Percentiles rank a stretch among this genome's conserved stretches.
These are phyloP conservation scores for Ichneumoninae sp. DNA, from an alignment of 2,888 invertebrate genomes.

Conservation along the genomic window DNA sequence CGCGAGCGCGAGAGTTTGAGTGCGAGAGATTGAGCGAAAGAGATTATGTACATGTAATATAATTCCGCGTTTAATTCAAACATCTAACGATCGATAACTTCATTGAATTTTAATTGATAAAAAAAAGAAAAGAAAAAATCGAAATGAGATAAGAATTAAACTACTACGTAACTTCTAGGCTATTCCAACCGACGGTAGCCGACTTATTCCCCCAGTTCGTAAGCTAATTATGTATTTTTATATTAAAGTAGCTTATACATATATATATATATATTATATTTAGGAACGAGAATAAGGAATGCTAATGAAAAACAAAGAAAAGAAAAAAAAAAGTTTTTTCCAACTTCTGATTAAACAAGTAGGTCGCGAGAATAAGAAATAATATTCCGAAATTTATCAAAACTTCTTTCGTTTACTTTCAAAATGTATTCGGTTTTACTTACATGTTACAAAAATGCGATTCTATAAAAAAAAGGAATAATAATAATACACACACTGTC, in stretches of 20 bases:
- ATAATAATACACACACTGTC: conserved; percentile 76
- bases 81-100: conserved; percentile 76
- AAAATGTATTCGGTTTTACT: conserved; percentile 81
- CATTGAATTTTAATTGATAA: conserved; percentile 73
- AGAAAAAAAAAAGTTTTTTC: conserved; percentile 35
- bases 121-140: conserved; percentile 51
- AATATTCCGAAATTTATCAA: conserved; percentile 81
- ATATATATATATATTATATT: conserved; percentile 69
- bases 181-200: conserved; percentile 80
- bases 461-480: conserved; percentile 68
- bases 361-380: conserved; percentile 77
- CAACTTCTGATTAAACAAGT: conserved; percentile 64
- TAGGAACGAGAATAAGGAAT: conserved; percentile 58
- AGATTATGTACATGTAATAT: conserved; percentile 76
- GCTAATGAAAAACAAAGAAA: conserved; percentile 36
- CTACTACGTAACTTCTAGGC: conserved; percentile 82
- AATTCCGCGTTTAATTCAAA: conserved; percentile 79
- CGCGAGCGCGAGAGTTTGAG: conserved; percentile 38
- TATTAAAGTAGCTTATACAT: conserved; percentile 84
- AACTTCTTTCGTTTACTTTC: conserved; percentile 72
- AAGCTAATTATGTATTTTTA: conserved; percentile 85
- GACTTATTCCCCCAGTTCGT: conserved; percentile 83
- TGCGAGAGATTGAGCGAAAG: conserved; percentile 69
- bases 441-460: conserved; percentile 76
- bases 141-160: conserved; percentile 77